A percentile compares a stretch with the other conserved stretches of the same genome.
Evolutionary conservation across 2,888 invertebrate genomes (phyloP).

Genomic region (Drosophila macrospina): DNA sequence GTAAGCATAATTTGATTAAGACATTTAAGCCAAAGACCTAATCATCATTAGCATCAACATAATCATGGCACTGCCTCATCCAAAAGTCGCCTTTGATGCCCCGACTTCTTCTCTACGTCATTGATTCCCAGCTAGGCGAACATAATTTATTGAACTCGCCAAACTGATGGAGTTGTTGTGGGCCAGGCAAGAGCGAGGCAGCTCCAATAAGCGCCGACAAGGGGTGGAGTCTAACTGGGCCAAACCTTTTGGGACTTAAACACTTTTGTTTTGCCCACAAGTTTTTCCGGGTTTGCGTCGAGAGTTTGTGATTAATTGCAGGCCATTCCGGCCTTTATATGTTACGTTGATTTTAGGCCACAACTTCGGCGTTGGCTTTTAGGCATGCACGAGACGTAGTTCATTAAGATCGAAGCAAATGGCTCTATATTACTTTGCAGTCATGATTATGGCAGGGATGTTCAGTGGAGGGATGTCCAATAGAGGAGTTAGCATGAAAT

Average conservation of each 20-base stretch:
- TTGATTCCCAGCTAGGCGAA: constrained; percentile 62
- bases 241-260: constrained; percentile 70
- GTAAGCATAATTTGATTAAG: constrained; percentile 83
- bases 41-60: constrained; percentile 80
- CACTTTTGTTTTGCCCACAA: constrained; percentile 66
- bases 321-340: constrained; percentile 55
- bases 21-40: constrained; percentile 80
- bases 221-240: constrained; percentile 3
- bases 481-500: neutral
- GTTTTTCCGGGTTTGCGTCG: constrained; percentile 59
- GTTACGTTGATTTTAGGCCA: constrained; percentile 72
- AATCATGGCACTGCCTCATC: constrained; percentile 68
- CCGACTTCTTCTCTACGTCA: constrained; percentile 62
- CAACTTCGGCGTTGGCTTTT: constrained; percentile 64
- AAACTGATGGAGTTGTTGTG: constrained; percentile 43
- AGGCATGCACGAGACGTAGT: constrained; percentile 65
- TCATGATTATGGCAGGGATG: constrained; percentile 6
- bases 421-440: constrained; percentile 30
- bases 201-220: constrained; percentile 31
- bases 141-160: constrained; percentile 73
- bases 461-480: constrained; percentile 6
- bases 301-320: constrained; percentile 71
- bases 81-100: constrained; percentile 65
- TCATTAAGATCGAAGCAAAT: constrained; percentile 53
- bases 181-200: neutral